A percentile compares a stretch with the other conserved stretches of the same genome.
These are phyloP conservation scores for Achroia grisella DNA, from an alignment of 1,140 invertebrate genomes.

Conservation along the genomic window DNA sequence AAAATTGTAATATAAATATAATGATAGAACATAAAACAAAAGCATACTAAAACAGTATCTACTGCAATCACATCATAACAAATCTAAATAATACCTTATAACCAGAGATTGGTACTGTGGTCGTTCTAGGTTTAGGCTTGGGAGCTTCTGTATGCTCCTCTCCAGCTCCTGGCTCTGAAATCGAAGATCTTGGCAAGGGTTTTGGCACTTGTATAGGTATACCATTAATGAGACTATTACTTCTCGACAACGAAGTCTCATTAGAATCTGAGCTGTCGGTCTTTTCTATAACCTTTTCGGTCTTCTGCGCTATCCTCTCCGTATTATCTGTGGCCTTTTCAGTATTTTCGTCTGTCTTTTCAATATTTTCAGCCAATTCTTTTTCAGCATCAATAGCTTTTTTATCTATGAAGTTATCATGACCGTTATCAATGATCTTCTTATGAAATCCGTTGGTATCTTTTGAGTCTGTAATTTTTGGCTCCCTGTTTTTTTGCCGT, in stretches of 20 bases:
- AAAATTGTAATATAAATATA: no score
- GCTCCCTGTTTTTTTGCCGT: constrained; percentile 40
- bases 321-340: constrained; percentile 11
- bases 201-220: constrained; percentile 77
- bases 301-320: constrained; percentile 19
- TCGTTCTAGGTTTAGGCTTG: constrained; percentile 83
- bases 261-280: constrained; percentile 42
- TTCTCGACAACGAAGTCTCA: constrained; percentile 43
- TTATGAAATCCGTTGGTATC: constrained; percentile 57
- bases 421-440: constrained; percentile 55
- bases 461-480: constrained; percentile 32
- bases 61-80: constrained; percentile 4
- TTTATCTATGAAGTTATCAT: constrained; percentile 33
- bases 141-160: constrained; percentile 73
- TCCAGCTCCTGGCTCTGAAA: constrained; percentile 57
- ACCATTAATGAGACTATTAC: constrained; percentile 56
- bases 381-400: constrained; percentile 16
- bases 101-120: constrained; percentile 72
- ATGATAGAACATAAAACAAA: not conserved
- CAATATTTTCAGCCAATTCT: constrained; percentile 11
- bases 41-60: constrained; percentile 2
- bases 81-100: constrained; percentile 77
- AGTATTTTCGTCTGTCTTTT: constrained; percentile 15
- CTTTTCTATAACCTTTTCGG: constrained; percentile 25
- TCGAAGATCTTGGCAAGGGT: constrained; percentile 78